Base-by-base conservation (phyloP, 2,113 vertebrate genomes). In the Catharus fuscescens region DNA sequence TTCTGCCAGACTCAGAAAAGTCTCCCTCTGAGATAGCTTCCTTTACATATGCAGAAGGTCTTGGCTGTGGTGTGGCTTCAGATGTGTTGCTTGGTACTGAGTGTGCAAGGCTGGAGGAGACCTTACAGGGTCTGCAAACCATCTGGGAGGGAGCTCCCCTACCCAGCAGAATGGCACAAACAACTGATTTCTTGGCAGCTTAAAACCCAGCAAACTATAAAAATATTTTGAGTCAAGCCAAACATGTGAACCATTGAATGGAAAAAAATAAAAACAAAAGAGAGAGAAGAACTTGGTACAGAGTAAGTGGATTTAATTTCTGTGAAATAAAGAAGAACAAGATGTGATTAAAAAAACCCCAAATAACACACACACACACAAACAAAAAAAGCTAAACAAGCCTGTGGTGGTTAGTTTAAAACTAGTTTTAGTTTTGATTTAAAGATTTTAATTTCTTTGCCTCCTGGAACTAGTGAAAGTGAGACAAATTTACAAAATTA, bases 1-100 rank as follows among this genome's bases (percentile, higher is more conserved):
- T 95, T 93, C 88, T 93, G 48, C 90, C 89, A 80, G 76, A 90
- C 56, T 45, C 61, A 56, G 67, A 90, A 92, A 92, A 83, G 84
- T 57, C 53, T 83, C 69, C 60, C 87, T 88, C 47, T 67, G 86
- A 92, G 92, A 60, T 38, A 14, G 20, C 29, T 86, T 81, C 14
- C 73, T 60, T 74, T 72, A 83, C 88, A 66, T 74, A 79, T 93
- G 90, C 85, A 81, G 42, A 42, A 69, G 34, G 48, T 31, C 14
- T 16, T 62, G 90, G 44, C 61, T 64, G 65, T 0, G 5, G 7
- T 31, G 36, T 34, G 90, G 70, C 67, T 38, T 67, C 47, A 80
- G 88, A 61, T 56, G 62, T 50, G 44, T 19, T 90, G 45, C 47
- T 62, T 83, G 47, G 76, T 62, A 47, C 28, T 7, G 72, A 36